Evolutionary conservation across 37 sponge, comb jelly and placozoan genomes (phyloP).

Genomic region (Crambe crambe): DNA sequence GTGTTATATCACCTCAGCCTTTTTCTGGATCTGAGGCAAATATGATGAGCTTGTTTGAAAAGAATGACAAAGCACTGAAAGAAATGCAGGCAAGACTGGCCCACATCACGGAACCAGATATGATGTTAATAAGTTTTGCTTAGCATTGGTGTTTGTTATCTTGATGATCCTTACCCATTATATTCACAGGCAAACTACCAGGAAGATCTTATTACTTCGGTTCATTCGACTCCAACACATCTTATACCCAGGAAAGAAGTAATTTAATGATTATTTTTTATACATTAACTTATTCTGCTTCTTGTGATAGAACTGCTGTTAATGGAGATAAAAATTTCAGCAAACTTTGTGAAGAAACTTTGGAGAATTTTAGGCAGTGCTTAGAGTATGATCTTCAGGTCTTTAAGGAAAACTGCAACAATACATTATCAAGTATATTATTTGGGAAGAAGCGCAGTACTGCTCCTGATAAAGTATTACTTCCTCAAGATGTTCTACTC

Average conservation of each 20-base stretch:
- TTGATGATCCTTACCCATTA: not conserved
- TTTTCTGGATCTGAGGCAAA: conserved; percentile 74
- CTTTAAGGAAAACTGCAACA: not conserved
- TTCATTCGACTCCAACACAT: conserved; percentile 39
- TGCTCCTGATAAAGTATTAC: not conserved
- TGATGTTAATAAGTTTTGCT: conserved; percentile 37
- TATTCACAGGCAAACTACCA: conserved; percentile 19
- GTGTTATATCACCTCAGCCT: conserved; percentile 67
- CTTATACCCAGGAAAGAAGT: conserved; percentile 19
- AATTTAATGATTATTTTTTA: conserved; percentile 7
- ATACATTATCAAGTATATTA: not conserved
- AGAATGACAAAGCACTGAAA: conserved; percentile 23
- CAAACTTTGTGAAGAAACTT: conserved; percentile 37
- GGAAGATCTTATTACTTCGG: conserved; percentile 12
- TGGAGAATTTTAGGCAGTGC: conserved; percentile 60
- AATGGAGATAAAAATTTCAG: not conserved
- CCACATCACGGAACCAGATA: conserved; percentile 24
- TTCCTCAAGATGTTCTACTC: conserved; percentile 64
- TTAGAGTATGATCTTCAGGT: conserved; percentile 50
- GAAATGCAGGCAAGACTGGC: conserved; percentile 3
- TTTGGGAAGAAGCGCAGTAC: not conserved
- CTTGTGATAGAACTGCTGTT: not conserved
- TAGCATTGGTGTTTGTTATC: not conserved
- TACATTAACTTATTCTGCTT: not conserved
- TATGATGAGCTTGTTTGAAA: conserved; percentile 52